Base-by-base conservation (phyloP, 2,888 invertebrate species). In the Eupithecia pulchellata region DNA sequence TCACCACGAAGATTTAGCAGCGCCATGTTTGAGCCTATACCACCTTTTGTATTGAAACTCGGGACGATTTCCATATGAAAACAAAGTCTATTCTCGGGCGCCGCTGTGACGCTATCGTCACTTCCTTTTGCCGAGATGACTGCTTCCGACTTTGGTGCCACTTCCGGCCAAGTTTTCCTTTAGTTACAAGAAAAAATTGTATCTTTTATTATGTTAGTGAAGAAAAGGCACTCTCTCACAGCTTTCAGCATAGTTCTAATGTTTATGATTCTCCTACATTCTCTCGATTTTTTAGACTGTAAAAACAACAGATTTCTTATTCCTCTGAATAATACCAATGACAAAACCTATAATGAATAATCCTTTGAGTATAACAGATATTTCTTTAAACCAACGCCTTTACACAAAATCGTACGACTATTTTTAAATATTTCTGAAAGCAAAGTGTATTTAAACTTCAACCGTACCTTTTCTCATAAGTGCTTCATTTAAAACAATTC, bases 41-140 rank as follows among this genome's bases (percentile, higher is more conserved):
- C 64, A 64, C 65, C 71, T 65, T 64, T 66, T 73, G 75, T 62
- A 77, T 74, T 74, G 73, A 72, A 76, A 75, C 70, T 64, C 66
- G 68, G 60, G 34, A 73, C 75, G 72, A 79, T 79, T 79, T 78
- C 74, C 77, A 79, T 79, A 76, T 74, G 76, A 79, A 79, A 79
- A 76, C 74, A 73, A 64, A 65, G 64, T 68, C 65, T 78, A 76
- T 77, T 74, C 76, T 75, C 69, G 76, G 88, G 82, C 89, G 88
- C 86, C 89, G 79, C 78, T 78, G 82, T 83, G 86, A 80, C 84
- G 81, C 71, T 80, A 77, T 82, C 83, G 84, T 87, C 85, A 86
- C 85, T 80, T 85, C 88, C 86, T 83, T 80, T 77, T 75, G 82
- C 78, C 72, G 79, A 80, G 80, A 83, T 81, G 79, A 78, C 82